Evolutionary conservation across 2,888 invertebrate genomes (phyloP).

Genomic region (Tetanocera ferruginea): DNA sequence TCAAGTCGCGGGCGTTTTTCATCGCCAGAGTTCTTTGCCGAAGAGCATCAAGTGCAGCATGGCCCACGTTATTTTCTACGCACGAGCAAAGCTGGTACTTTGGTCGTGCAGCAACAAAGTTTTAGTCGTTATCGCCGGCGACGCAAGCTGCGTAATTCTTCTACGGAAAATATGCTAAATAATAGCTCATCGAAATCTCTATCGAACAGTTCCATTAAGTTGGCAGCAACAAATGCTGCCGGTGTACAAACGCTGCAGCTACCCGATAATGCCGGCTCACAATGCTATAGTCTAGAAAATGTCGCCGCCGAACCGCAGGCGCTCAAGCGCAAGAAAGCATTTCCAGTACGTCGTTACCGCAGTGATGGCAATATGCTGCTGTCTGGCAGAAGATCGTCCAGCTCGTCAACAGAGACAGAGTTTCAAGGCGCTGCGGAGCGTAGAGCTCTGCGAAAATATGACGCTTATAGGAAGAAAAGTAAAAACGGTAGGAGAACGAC

Average conservation of each 20-base stretch:
- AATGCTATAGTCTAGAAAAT: constrained; percentile 34
- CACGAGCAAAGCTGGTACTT: constrained; percentile 72
- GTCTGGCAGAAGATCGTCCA: constrained; percentile 4
- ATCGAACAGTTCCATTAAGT: constrained; percentile 42
- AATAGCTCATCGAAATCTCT: constrained; percentile 43
- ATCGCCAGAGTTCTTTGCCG: constrained; percentile 61
- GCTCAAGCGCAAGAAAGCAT: constrained; percentile 43
- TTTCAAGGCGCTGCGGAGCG: background rate
- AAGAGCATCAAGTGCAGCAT: constrained; percentile 53
- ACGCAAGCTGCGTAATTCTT: constrained; percentile 60
- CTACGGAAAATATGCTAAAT: constrained; percentile 55
- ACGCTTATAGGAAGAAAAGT: constrained; percentile 10
- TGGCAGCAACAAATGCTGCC: background rate
- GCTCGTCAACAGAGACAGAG: constrained; percentile 45
- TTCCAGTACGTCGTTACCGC: constrained; percentile 48
- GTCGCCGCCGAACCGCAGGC: constrained; percentile 10
- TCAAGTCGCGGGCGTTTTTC: constrained; percentile 64
- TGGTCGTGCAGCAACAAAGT: constrained; percentile 72
- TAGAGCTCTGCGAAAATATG: background rate
- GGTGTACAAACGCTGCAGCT: constrained; percentile 17
- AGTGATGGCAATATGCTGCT: constrained; percentile 52
- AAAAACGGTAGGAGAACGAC: constrained; percentile 6
- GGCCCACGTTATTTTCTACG: constrained; percentile 70
- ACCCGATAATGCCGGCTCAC: background rate
- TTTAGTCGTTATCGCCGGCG: constrained; percentile 61